Evolutionary conservation across 1,140 invertebrate genomes (phyloP), one percentile per base, ranked within the genome.

Genomic region (Diprion similis): DNA sequence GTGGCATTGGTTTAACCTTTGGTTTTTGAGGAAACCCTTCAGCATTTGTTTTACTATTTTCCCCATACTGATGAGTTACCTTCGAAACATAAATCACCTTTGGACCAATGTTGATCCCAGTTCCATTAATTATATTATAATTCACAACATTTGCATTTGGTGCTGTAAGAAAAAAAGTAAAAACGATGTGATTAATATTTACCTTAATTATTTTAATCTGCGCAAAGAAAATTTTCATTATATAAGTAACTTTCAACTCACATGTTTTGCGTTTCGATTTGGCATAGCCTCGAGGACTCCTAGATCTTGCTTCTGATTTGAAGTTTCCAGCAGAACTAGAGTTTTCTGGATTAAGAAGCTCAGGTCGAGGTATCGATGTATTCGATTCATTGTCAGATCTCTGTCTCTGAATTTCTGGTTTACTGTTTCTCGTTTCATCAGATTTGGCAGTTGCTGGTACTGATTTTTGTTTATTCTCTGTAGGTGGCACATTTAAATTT

Each of bases 121-220:
- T 81, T 1, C 82, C 85, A 73, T 85, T 81, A 24, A 80, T 70
- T 70, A 85, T 83, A 69, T 82, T 83, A 68, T 82, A 83, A 76
- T 82, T 85, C 0, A 82, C 75, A 10, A 78, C 70, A n/a, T 71
- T 76, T 13, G 72, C 66, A 10, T 68, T 70, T 66, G 78, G 76
- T n/a, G 77, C 81, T 82, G 64, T 67, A 76, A 75, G 46, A 70
- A 51, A 37, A 37, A 37, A 37, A 37, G 2, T 37, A 37, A 37
- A 37, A 37, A 68, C 73, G 71, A 9, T 45, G 37, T 19, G 15
- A 68, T 17, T 17, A 68, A 68, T 18, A 68, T 68, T 19, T 6
- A 68, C 15, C 17, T 64, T 64, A 18, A 64, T 15, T 37, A 37
- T 37, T 37, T 37, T 37, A 37, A 37, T 37, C 2, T 37, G 24